Conservation (phyloP, 2,888 invertebrate genomes). For the Phaedon cochleariae region DNA sequence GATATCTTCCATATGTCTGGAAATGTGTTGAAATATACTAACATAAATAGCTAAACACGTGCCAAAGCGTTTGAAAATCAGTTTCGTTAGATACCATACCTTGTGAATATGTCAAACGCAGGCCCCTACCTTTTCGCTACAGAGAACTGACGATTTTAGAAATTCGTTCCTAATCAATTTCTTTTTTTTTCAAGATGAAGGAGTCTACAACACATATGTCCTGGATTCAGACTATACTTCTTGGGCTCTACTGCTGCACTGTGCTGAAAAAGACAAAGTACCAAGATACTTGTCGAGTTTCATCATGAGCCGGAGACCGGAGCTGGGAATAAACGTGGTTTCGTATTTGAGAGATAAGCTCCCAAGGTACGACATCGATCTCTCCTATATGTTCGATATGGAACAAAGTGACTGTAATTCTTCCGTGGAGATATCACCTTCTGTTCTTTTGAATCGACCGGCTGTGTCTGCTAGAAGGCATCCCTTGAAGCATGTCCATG, state of each 20-base stretch:
- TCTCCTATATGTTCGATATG: slow-evolving; percentile 85
- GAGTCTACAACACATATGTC: slow-evolving; percentile 87
- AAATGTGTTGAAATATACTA: too few relatives aligned
- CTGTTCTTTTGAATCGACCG: slow-evolving; percentile 50
- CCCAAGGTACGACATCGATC: slow-evolving; percentile 83
- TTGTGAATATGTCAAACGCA: too few relatives aligned
- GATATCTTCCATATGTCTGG: too few relatives aligned
- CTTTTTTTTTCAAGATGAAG: slow-evolving; percentile 73
- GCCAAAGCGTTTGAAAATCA: too few relatives aligned
- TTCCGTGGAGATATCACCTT: slow-evolving; percentile 57
- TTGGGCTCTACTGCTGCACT: slow-evolving; percentile 85
- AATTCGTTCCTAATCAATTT: too few relatives aligned
- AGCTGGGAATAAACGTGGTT: slow-evolving; percentile 73
- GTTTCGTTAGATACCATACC: too few relatives aligned
- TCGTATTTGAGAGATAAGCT: slow-evolving; percentile 81
- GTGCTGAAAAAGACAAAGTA: slow-evolving; percentile 83
- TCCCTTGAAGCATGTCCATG: slow-evolving; percentile 62
- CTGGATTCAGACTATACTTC: slow-evolving; percentile 84
- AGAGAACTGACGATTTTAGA: too few relatives aligned
- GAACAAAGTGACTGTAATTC: slow-evolving; percentile 73
- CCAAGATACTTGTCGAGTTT: slow-evolving; percentile 85
- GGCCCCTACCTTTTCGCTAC: too few relatives aligned
- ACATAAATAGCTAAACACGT: too few relatives aligned
- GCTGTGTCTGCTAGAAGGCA: slow-evolving; percentile 57
- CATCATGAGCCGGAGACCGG: slow-evolving; percentile 74